Percentiles rank a stretch among this genome's conserved stretches.
phyloP scores from a whole-genome alignment of 1,140 invertebrate genomes.

The Trichoplusia ni region DNA sequence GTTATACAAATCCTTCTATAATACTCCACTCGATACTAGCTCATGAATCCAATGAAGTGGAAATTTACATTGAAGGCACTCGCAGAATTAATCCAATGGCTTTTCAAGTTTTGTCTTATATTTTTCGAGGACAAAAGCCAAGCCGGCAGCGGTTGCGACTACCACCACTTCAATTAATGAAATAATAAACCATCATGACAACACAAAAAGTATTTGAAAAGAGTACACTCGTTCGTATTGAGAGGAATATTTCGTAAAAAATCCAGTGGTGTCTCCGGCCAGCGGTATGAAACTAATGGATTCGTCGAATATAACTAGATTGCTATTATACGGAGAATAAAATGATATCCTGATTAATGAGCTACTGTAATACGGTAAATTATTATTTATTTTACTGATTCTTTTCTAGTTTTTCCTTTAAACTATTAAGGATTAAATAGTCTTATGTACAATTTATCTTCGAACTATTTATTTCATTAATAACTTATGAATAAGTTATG shows the following conservation, averaged over 20 bases:
- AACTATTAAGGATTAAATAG: too few species aligned
- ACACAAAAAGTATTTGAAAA: constrained; percentile 24
- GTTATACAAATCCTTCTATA: not conserved
- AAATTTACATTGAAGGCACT: constrained; percentile 29
- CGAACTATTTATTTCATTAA: too few species aligned
- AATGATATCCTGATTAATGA: not conserved
- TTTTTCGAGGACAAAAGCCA: constrained; percentile 33
- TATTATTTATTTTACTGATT: too few species aligned
- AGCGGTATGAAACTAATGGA: constrained; percentile 15
- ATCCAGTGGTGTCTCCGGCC: not conserved
- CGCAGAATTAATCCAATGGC: constrained; percentile 27
- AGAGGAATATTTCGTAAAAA: constrained; percentile 9
- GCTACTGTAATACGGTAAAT: too few species aligned
- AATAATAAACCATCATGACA: constrained; percentile 34
- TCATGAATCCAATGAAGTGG: constrained; percentile 20
- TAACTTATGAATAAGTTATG: too few species aligned
- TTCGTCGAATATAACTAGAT: not conserved
- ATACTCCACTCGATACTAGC: constrained; percentile 8
- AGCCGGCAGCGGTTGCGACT: constrained; percentile 11
- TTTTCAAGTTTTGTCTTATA: constrained; percentile 31
- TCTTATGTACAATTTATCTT: too few species aligned
- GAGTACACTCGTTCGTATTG: constrained; percentile 13
- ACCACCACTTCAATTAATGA: constrained; percentile 36
- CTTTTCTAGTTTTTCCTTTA: too few species aligned
- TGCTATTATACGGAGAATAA: not conserved